These are phyloP conservation scores for Apostichopus californicus DNA, from an alignment of 35 echinoderm and acorn worm genomes.

Conservation along the genomic window DNA sequence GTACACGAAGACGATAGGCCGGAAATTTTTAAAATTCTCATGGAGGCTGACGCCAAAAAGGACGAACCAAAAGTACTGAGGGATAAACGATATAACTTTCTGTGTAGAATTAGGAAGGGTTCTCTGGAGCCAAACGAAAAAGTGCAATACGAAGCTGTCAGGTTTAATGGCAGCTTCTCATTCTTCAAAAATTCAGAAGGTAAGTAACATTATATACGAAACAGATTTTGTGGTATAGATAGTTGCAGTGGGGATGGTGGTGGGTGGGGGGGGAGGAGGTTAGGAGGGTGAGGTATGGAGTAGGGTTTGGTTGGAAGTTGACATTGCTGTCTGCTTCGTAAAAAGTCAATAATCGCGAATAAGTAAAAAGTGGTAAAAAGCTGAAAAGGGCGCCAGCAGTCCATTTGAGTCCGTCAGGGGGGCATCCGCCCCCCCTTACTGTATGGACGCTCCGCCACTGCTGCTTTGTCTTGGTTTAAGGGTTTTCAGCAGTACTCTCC, in stretches of 20 bases:
- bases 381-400: too few species aligned
- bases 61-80: slow-evolving; percentile 52
- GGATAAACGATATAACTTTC: slow-evolving; percentile 69
- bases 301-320: neutral
- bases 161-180: slow-evolving; percentile 87
- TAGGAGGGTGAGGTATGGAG: neutral
- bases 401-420: too few species aligned
- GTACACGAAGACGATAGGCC: slow-evolving; percentile 93
- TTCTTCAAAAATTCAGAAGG: slow-evolving; percentile 67
- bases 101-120: slow-evolving; percentile 76
- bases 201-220: neutral
- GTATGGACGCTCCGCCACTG: too few species aligned
- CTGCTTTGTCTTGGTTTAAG: too few species aligned
- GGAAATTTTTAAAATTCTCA: slow-evolving; percentile 95
- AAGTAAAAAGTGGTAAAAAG: too few species aligned
- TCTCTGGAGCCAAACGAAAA: slow-evolving; percentile 61
- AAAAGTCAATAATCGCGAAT: too few species aligned
- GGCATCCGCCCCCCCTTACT: too few species aligned
- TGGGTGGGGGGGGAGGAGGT: neutral
- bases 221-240: neutral
- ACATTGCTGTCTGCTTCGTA: neutral
- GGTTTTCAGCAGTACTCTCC: too few species aligned
- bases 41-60: slow-evolving; percentile 68
- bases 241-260: slow-evolving; percentile 4
- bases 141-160: slow-evolving; percentile 76